Evolutionary conservation across 1,140 invertebrate species (phyloP), one percentile per base, ranked within the genome.

Genomic region (Bombus pyrosoma): DNA sequence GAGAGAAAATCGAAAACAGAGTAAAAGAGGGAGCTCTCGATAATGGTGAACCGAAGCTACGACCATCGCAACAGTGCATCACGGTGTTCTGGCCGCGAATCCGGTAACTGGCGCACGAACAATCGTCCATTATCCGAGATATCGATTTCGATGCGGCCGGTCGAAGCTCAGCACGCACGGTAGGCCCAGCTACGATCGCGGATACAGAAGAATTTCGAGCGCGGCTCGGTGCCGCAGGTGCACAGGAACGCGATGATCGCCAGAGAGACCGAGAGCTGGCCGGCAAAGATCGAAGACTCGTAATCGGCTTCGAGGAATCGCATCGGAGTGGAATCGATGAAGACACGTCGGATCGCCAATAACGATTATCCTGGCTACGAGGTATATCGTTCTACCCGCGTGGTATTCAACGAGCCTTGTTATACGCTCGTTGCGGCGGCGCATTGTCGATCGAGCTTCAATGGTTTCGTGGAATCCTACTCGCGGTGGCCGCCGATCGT

Each of bases 251-350:
- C 39, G 37, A 72, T 81, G 83, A 85, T 84, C 77, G 57, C 25
- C 75, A 68, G 37, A 47, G 83, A 73, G 69, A 66, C 53, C 43
- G 37, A n/a, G 73, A 62, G 59, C 64, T 34, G 66, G 8, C 25
- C 43, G 39, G 41, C 47, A 68, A 28, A 59, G 66, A 78, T 62
- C 85, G 74, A 83, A 78, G 72, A 82, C 83, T 76, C 77, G 78
- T 90, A 90, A 90, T 90, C 89, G 89, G 80, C 77, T 90, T 85
- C 89, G 83, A 84, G 72, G 89, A 90, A 90, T 90, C 83, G 75
- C 71, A 87, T 90, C 86, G 62, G 32, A 47, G 41, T 32, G 73
- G 86, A 90, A 85, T 81, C 89, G 89, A 90, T 90, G 89, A 90
- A 90, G 89, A 90, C 89, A 90, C 89, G 86, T 90, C 80, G 74